Conservation (phyloP, 2,113 vertebrate species). For the Zeus faber region DNA sequence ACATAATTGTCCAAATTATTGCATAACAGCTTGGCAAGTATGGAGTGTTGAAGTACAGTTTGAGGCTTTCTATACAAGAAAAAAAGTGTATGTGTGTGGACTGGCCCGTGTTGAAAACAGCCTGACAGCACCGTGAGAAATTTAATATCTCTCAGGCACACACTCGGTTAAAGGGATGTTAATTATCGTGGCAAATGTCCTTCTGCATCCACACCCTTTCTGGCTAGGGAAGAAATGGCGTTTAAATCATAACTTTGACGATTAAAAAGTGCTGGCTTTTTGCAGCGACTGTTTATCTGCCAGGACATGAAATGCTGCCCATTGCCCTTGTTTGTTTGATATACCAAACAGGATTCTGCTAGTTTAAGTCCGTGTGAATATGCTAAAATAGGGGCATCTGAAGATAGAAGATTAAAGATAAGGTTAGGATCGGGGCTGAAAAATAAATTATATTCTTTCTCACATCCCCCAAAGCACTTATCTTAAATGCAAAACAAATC, state of each 20-base stretch:
- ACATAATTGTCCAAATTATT: too few species aligned
- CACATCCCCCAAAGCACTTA: too few species aligned
- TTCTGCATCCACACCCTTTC: conserved; percentile 5
- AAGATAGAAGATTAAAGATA: too few species aligned
- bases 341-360: conserved; percentile 41
- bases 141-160: conserved; percentile 41
- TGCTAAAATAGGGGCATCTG: too few species aligned
- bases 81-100: conserved; percentile 48
- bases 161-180: conserved; percentile 22
- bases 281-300: conserved; percentile 26
- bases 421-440: too few species aligned
- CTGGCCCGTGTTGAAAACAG: conserved; percentile 18
- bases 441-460: too few species aligned
- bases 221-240: conserved; percentile 8
- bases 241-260: conserved; percentile 17
- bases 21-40: conserved; percentile 29
- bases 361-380: conserved; percentile 45
- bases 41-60: conserved; percentile 17
- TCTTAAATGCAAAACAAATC: too few species aligned
- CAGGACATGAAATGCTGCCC: conserved; percentile 23
- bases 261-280: conserved; percentile 19
- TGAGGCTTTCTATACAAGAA: conserved; percentile 25
- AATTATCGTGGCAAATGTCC: conserved; percentile 36
- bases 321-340: conserved; percentile 27
- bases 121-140: conserved; percentile 63